Evolutionary conservation across 2,113 vertebrate species (phyloP), one percentile per base, ranked within the genome.

Genomic region (Tychaedon coryphoeus): DNA sequence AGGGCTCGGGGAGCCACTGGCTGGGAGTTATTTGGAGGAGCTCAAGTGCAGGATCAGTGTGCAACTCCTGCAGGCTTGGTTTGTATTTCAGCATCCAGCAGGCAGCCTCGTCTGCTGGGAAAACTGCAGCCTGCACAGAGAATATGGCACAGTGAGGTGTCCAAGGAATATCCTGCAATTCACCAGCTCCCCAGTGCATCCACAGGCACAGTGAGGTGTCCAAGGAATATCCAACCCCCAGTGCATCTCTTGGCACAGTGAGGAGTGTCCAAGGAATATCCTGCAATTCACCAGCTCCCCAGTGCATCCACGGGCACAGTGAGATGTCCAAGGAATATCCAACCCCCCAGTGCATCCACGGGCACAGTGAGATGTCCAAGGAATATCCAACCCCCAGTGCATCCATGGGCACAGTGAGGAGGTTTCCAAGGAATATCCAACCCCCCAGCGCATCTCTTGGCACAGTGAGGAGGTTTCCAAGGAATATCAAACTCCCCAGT

Each of bases 41-140:
- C 31, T 72, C 76, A 66, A 94, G 65, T 38, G 71, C 48, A 91
- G 64, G 29, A 57, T 29, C 45, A 28, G 38, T 8, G 28, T n/a
- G 80, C 5, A 10, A 1, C 70, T 90, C 47, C 70, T 86, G 47
- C n/a, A 47, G 62, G 4, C n/a, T 45, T 8, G 7, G 77, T 79
- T 90, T 75, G 5, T 33, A 1, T 54, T n/a, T 43, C 62, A 2
- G 54, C 0, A 7, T 24, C 48, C 77, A 33, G 54, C 69, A 71
- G 28, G 26, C 60, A 36, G 8, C 31, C 34, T 42, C 1, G 0
- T 61, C 45, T 34, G 6, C 6, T 1, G 25, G 77, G 57, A 50
- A 24, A 64, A 48, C 14, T 60, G 67, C 42, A 40, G 38, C 4
- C 51, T 81, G 87, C 42, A 25, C 14, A 26, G 57, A 4, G 33